phyloP scores from a whole-genome alignment of 2,797 vertebrate species.

The Catostomus latipinnis region DNA sequence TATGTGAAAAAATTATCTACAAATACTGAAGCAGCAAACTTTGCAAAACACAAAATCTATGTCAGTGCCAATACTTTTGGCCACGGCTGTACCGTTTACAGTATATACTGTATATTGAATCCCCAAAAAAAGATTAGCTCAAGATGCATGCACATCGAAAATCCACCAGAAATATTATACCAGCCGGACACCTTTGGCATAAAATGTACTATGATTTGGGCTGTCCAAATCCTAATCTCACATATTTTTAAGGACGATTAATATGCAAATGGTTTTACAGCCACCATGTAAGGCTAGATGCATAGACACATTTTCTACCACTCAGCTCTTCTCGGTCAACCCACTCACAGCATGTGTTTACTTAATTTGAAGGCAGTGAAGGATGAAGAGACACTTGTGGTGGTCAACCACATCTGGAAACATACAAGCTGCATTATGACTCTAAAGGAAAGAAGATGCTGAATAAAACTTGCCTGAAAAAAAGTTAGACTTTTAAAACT shows the following conservation, averaged over 20 bases:
- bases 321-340: slow-evolving; percentile 23
- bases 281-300: slow-evolving; percentile 2
- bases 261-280: slow-evolving; percentile 35
- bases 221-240: slow-evolving; percentile 34
- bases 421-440: slow-evolving; percentile 25
- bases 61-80: too few relatives aligned
- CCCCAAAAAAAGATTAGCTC: not conserved
- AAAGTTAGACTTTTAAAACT: not conserved
- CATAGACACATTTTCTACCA: slow-evolving; percentile 36
- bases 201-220: slow-evolving; percentile 31
- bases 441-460: slow-evolving; percentile 22
- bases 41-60: too few relatives aligned
- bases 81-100: too few relatives aligned
- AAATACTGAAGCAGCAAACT: too few relatives aligned
- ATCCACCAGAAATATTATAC: slow-evolving; percentile 21
- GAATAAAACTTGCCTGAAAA: slow-evolving; percentile 11
- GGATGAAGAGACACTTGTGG: slow-evolving; percentile 46
- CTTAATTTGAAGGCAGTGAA: slow-evolving; percentile 52
- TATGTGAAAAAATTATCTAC: too few relatives aligned
- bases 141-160: slow-evolving; percentile 14
- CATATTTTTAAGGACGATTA: slow-evolving; percentile 33
- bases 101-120: too few relatives aligned
- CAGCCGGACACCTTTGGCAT: slow-evolving; percentile 26
- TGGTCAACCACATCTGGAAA: slow-evolving; percentile 44
- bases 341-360: slow-evolving; percentile 41